A percentile compares a stretch with the other conserved stretches of the same genome.
Conservation (phyloP, 2,888 invertebrate genomes). For the Hydrotaea diabolus region DNA sequence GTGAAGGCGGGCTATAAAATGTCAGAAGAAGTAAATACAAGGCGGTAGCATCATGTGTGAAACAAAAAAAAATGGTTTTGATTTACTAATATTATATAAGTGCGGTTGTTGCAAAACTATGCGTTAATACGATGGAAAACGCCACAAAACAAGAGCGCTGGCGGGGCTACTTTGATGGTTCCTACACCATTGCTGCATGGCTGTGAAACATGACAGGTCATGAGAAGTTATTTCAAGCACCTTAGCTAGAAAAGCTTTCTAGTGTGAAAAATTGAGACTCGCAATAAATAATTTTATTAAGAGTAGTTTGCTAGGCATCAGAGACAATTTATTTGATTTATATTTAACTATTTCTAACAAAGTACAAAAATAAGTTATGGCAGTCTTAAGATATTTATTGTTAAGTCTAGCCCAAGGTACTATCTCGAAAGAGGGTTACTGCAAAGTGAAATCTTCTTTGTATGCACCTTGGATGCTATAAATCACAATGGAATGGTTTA, state of each 20-base stretch:
- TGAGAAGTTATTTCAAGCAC: not conserved
- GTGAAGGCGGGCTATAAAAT: slow-evolving; percentile 15
- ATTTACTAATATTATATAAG: slow-evolving; percentile 7
- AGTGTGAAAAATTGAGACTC: not conserved
- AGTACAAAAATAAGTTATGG: not conserved
- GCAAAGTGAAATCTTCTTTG: too few relatives aligned
- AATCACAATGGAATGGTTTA: too few relatives aligned
- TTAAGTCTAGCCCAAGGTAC: too few relatives aligned
- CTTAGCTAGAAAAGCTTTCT: not conserved
- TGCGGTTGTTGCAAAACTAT: not conserved
- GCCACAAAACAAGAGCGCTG: not conserved
- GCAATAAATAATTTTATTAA: too few relatives aligned
- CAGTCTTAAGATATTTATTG: too few relatives aligned
- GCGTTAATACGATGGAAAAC: not conserved
- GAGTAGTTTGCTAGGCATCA: not conserved
- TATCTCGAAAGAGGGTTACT: too few relatives aligned
- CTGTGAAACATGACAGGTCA: not conserved
- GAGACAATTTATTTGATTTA: not conserved
- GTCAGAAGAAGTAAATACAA: slow-evolving; percentile 8
- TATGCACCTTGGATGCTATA: too few relatives aligned
- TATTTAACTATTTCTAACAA: not conserved
- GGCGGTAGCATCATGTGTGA: slow-evolving; percentile 8
- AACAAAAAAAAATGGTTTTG: slow-evolving; percentile 4
- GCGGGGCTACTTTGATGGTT: too few relatives aligned
- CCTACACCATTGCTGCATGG: too few relatives aligned